Conservation (phyloP, 1,140 invertebrate species). For the Lordiphosa mommai region DNA sequence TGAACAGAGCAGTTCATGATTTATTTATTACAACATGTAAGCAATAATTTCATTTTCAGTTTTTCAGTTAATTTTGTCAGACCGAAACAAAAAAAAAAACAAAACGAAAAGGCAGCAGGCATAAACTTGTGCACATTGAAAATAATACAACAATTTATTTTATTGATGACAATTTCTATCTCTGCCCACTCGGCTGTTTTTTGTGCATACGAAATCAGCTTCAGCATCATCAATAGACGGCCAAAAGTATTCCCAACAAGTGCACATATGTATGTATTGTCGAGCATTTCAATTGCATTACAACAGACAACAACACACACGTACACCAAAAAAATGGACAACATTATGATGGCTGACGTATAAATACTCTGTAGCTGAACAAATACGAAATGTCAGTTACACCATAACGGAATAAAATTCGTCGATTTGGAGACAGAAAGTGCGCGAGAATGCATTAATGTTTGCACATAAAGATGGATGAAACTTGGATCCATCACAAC, state of each 20-base stretch:
- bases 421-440: no score
- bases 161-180: slow-evolving; percentile 60
- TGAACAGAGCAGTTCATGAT: background rate
- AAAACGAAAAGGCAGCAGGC: background rate
- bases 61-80: slow-evolving; percentile 26
- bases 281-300: slow-evolving; percentile 51
- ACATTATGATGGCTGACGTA: no score
- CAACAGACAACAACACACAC: slow-evolving; percentile 4
- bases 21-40: slow-evolving; percentile 9
- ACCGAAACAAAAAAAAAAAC: slow-evolving; percentile 3
- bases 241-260: slow-evolving; percentile 23
- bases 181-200: slow-evolving; percentile 32
- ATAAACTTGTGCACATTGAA: slow-evolving; percentile 12
- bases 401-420: no score
- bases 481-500: no score
- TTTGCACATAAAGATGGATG: no score
- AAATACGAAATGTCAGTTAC: no score
- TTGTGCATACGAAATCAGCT: slow-evolving; percentile 59
- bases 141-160: slow-evolving; percentile 51
- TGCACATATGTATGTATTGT: slow-evolving; percentile 5
- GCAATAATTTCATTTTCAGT: slow-evolving; percentile 34
- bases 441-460: no score
- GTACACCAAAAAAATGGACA: background rate
- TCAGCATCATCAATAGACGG: slow-evolving; percentile 15
- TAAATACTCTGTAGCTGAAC: no score